Base-by-base conservation (phyloP, 2,888 invertebrate species). In the Trichacis sp. region DNA sequence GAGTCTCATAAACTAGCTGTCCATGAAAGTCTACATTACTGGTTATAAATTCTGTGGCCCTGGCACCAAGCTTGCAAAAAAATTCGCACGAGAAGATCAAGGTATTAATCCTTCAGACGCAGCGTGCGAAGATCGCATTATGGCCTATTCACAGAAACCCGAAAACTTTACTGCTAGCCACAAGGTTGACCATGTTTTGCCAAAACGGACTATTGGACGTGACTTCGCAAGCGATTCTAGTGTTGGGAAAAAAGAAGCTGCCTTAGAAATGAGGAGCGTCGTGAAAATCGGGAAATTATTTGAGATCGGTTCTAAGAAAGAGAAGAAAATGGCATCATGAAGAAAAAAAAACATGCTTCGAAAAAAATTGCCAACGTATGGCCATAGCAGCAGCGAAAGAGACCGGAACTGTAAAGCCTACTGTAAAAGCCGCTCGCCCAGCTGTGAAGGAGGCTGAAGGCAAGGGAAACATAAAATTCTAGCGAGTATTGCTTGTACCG, bases 111-210 rank as follows among this genome's bases (percentile, higher is more conserved):
- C 40, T 24, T 58, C 72, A 1, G 72, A 73, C 52, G 36, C 42
- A 18, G 72, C 68, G 9, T 72, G 72, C 55, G 66, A 64, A 48
- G 45, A 68, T 8, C 69, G 67, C 51, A 64, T 61, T 64, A 67
- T 67, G 1, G 64, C 65, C 3, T 66, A 66, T 20, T 59, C 57
- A 24, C 38, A 48, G 36, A 64, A 54, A 50, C 17, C 64, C 9
- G 52, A 54, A 40, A 38, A 64, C 18, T 18, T 55, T 1, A 19
- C n/a, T 5, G 63, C 40, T 4, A 69, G 81, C 40, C 75, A 82
- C 64, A 63, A 69, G 48, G 84, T 83, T 1, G 83, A 85, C 72
- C 64, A 72, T 57, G 20, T 69, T 15, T 68, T 84, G 9, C 69
- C 72, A 11, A 71, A 79, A 42, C 72, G 70, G 71, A 82, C 80